A percentile compares a stretch with the other conserved stretches of the same genome.
Conservation (phyloP, 2,888 invertebrate species). For the Drosophila aldrichi region DNA sequence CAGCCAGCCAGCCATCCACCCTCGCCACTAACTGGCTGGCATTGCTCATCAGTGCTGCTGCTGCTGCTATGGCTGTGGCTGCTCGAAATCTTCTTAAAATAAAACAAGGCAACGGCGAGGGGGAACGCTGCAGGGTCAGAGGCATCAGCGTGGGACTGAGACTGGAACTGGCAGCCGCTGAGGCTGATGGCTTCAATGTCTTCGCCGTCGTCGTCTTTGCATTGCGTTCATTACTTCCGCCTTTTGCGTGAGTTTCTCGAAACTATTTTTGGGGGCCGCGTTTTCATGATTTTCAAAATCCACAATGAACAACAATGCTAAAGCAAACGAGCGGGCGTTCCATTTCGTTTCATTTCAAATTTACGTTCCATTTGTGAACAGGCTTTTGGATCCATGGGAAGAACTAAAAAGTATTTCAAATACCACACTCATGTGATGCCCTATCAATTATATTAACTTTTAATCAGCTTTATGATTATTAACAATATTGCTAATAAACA, state of each 20-base stretch:
- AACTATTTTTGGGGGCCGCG: constrained; percentile 68
- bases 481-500: background rate
- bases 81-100: constrained; percentile 75
- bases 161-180: constrained; percentile 47
- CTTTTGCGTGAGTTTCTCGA: constrained; percentile 64
- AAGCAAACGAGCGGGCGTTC: constrained; percentile 15
- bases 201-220: constrained; percentile 43
- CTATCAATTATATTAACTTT: background rate
- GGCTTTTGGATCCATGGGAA: background rate
- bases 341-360: constrained; percentile 39
- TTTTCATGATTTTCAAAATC: constrained; percentile 41
- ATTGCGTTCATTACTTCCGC: constrained; percentile 71
- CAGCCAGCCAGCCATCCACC: constrained; percentile 31
- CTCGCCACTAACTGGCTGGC: constrained; percentile 51
- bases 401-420: background rate
- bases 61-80: constrained; percentile 44
- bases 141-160: constrained; percentile 39
- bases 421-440: too few species aligned
- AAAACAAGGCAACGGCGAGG: constrained; percentile 58
- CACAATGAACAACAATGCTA: constrained; percentile 42
- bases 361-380: constrained; percentile 1
- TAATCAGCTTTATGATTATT: background rate
- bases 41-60: constrained; percentile 68
- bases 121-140: constrained; percentile 42
- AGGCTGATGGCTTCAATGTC: constrained; percentile 33